Percentiles rank a stretch among this genome's conserved stretches.
Conservation (phyloP, 2,888 invertebrate species). For the Congeria kusceri region DNA sequence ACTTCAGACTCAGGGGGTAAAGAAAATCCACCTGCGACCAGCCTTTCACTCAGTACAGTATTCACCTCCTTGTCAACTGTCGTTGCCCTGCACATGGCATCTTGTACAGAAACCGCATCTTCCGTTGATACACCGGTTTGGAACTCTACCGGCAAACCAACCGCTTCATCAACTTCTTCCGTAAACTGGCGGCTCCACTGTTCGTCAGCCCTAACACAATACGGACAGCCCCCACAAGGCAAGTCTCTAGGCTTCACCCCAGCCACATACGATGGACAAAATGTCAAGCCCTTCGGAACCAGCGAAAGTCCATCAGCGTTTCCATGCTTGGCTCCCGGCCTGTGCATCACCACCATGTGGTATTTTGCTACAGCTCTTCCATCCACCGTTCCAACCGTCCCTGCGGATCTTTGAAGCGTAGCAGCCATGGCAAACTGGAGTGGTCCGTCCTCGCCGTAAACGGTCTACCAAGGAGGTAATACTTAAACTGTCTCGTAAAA, state of each 20-base stretch:
- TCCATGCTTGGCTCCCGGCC: constrained; percentile 8
- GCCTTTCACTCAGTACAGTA: no score
- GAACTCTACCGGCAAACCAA: constrained; percentile 16
- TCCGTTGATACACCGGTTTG: no score
- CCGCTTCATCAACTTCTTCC: constrained; percentile 19
- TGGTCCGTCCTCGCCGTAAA: constrained; percentile 21
- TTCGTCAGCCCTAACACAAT: constrained; percentile 19
- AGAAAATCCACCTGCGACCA: no score
- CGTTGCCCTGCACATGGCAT: no score
- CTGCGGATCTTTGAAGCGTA: constrained; percentile 16
- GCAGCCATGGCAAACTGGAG: constrained; percentile 14
- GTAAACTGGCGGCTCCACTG: constrained; percentile 15
- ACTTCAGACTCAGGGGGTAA: no score
- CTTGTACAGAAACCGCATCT: no score
- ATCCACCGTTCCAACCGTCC: constrained; percentile 4
- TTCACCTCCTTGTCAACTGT: no score
- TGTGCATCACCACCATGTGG: constrained; percentile 21
- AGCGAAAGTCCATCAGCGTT: constrained; percentile 36
- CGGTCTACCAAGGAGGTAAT: constrained; percentile 1
- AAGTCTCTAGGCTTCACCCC: constrained; percentile 1
- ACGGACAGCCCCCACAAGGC: constrained; percentile 17
- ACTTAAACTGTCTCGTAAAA: constrained; percentile 1
- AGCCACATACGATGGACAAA: not conserved
- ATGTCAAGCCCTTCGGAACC: not conserved
- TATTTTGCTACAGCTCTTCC: constrained; percentile 23